A percentile compares a stretch with the other conserved stretches of the same genome.
phyloP scores from a whole-genome alignment of 2,797 vertebrate genomes.

The Heterohyrax brucei region DNA sequence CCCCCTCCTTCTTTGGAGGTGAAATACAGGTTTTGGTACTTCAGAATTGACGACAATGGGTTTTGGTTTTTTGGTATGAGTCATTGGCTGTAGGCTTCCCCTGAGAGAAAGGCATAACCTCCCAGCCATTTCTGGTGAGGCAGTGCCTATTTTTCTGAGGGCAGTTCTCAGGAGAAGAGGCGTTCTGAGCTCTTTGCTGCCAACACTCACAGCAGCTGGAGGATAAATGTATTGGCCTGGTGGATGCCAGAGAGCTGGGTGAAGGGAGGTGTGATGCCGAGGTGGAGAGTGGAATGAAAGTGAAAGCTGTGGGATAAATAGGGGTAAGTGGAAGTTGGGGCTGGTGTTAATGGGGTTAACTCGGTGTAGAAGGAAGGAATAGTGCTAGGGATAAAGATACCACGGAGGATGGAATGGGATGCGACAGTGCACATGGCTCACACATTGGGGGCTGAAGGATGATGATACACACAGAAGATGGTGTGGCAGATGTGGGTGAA shows the following conservation, averaged over 20 bases:
- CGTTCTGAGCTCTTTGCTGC: not conserved
- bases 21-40: too few species aligned
- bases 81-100: not conserved
- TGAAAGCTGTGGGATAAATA: not conserved
- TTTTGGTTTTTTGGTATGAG: too few species aligned
- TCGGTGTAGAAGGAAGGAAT: constrained; percentile 12
- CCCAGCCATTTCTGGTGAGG: not conserved
- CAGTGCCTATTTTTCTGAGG: not conserved
- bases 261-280: not conserved
- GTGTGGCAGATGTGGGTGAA: not conserved
- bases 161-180: not conserved
- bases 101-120: not conserved
- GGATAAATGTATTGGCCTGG: not conserved
- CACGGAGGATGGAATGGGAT: not conserved
- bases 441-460: not conserved
- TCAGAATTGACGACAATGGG: too few species aligned
- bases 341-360: not conserved
- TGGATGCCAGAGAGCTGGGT: not conserved
- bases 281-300: not conserved
- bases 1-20: too few species aligned
- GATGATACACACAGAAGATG: not conserved
- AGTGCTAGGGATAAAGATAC: not conserved
- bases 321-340: not conserved
- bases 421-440: not conserved
- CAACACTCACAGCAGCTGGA: not conserved